Base-by-base conservation (phyloP, 2,113 vertebrate genomes). In the Syngnathus floridae region DNA sequence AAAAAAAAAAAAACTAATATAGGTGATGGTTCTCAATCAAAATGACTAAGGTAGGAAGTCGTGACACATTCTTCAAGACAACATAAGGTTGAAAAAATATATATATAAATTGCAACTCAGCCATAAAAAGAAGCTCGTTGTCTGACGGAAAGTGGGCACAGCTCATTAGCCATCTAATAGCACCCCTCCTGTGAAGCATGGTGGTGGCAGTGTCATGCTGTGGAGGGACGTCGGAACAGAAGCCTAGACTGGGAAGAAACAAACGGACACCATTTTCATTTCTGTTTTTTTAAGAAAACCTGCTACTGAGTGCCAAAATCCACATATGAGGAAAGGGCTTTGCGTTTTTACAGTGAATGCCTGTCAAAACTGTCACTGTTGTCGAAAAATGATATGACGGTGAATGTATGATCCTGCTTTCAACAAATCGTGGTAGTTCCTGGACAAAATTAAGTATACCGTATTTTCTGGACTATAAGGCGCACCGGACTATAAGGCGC, bases 101-200 rank as follows among this genome's bases (percentile, higher is more conserved):
- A 66, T 64, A 78, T 82, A 75, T 60, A 65, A 46, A 73, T 14
- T 7, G 22, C 31, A 31, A 35, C 70, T 65, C 52, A 73, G 71
- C 61, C 67, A 69, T 81, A 77, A 74, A 84, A 70, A 75, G 81
- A 84, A 68, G 64, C 77, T 73, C 48, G 65, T 21, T 65, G 62
- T 82, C 55, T 74, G 70, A 31, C 22, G 5, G 78, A 79, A 79
- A 81, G 49, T 64, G 69, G 69, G 70, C 84, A 79, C 77, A 86
- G 86, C 76, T 86, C 77, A 86, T 84, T 83, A 85, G 67, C 67
- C 69, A 1, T 67, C 76, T 83, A 83, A 86, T 81, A 75, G 81
- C 69, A 74, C 74, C 73, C 82, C 78, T 60, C 65, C 68, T 2
- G 76, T 21, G 80, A 77, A 71, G 78, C 78, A 76, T 66, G 75